Base-by-base conservation (phyloP, 2,797 vertebrate species). In the Babyrousa celebensis region DNA sequence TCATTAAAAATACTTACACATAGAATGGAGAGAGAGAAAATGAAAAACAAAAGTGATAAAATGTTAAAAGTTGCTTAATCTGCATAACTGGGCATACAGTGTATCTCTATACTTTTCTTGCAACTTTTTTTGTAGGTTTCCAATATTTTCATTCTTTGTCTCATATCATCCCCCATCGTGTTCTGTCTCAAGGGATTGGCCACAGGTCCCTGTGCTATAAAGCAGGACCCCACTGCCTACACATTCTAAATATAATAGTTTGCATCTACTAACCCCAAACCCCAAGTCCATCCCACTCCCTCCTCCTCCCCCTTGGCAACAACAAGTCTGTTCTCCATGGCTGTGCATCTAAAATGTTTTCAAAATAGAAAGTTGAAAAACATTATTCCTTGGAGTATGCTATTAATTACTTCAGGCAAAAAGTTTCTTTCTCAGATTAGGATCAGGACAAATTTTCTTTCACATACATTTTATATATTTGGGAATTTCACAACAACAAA, bases 51-150 rank as follows among this genome's bases (percentile, higher is more conserved):
- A 70, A 65, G 20, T 36, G 63, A n/a, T 16, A 80, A 75, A 83
- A 91, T 52, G 43, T 85, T 91, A 67, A 32, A 85, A 83, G 52
- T 65, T 56, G 63, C 27, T 86, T 92, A 40, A 89, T 77, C 60
- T 77, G 15, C n/a, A n/a, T 79, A 79, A 88, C 15, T 36, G 21
- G 10, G 17, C 71, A 40, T 52, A 27, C 16, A 85, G 67, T 36
- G 4, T 60, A 56, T 54, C 32, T 84, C 43, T 68, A 43, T 27
- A 62, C 77, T 65, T 56, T 91, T 78, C 48, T 77, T 75, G 12
- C 16, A 21, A 54, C 40, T 75, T 87, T 91, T 60, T 58, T 79
- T 4, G 17, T 72, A 80, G 62, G 21, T 91, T 80, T 91, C 36
- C 36, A 36, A 36, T 36, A 36, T 36, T 36, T 36, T 36, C 36